phyloP scores from a whole-genome alignment of 2,113 vertebrate species.

The Rhinopomastus cyanomelas region DNA sequence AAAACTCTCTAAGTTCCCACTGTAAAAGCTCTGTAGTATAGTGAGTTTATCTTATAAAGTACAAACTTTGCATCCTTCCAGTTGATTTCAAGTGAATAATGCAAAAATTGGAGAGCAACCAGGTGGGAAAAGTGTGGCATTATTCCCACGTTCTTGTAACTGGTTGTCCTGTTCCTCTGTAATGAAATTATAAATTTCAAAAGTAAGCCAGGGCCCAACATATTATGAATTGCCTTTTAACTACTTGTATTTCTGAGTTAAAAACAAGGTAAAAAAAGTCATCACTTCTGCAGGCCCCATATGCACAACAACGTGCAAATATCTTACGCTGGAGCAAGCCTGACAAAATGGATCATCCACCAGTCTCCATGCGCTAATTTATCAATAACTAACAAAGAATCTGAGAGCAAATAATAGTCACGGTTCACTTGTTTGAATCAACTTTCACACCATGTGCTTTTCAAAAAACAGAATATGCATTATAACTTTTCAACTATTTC shows the following conservation, averaged over 20 bases:
- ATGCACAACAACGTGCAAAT: slow-evolving; percentile 62
- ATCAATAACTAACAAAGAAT: slow-evolving; percentile 45
- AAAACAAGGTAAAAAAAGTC: slow-evolving; percentile 67
- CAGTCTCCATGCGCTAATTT: slow-evolving; percentile 58
- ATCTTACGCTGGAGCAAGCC: slow-evolving; percentile 27
- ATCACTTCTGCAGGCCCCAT: slow-evolving; percentile 43
- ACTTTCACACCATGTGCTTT: slow-evolving; percentile 69
- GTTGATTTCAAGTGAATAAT: slow-evolving; percentile 75
- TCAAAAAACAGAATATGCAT: slow-evolving; percentile 65
- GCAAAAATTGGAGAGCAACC: slow-evolving; percentile 38
- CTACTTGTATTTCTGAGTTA: slow-evolving; percentile 55
- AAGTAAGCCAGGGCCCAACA: slow-evolving; percentile 48
- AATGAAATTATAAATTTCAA: slow-evolving; percentile 7
- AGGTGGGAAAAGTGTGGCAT: slow-evolving; percentile 17
- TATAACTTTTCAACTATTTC: slow-evolving; percentile 62
- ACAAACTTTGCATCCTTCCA: slow-evolving; percentile 66
- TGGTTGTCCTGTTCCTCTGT: slow-evolving; percentile 26
- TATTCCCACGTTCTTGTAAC: slow-evolving; percentile 18
- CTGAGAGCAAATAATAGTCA: slow-evolving; percentile 29
- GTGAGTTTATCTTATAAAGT: slow-evolving; percentile 70
- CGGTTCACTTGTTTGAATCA: slow-evolving; percentile 70
- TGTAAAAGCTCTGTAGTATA: slow-evolving; percentile 56
- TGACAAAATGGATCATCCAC: slow-evolving; percentile 19
- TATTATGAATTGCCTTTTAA: background rate
- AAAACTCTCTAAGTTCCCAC: slow-evolving; percentile 68